Evolutionary conservation across 1,140 invertebrate genomes (phyloP).

Genomic region (Cyclina sinensis): DNA sequence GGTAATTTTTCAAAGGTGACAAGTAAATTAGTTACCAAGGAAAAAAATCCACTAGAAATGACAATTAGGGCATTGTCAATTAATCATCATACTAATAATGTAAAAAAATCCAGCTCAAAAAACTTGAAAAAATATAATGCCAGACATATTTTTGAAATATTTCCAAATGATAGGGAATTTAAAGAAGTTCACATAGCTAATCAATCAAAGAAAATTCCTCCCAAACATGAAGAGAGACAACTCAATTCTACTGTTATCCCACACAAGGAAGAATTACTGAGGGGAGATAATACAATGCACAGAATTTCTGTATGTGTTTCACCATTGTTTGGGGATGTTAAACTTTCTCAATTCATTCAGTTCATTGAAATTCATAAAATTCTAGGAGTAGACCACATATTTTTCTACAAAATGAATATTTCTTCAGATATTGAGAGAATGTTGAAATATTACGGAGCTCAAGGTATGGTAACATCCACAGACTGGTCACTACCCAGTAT

Average conservation of each 20-base stretch:
- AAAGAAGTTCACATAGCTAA: neutral
- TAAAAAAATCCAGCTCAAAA: neutral
- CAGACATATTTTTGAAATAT: neutral
- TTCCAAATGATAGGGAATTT: neutral
- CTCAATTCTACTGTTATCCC: neutral
- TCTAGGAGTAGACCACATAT: conserved; percentile 81
- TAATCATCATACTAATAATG: neutral
- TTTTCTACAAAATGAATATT: conserved; percentile 80
- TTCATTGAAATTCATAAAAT: conserved; percentile 84
- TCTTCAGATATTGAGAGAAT: conserved; percentile 74
- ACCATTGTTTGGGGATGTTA: conserved; percentile 84
- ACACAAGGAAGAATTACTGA: conserved; percentile 3
- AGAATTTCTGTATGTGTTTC: conserved; percentile 89
- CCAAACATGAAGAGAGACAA: neutral
- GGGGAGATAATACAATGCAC: neutral
- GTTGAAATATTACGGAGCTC: conserved; percentile 76
- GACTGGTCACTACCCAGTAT: conserved; percentile 79
- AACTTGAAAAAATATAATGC: neutral
- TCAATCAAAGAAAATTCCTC: neutral
- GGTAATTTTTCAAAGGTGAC: conserved; percentile 34
- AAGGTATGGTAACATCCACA: conserved; percentile 73
- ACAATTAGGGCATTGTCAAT: neutral
- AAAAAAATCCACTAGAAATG: neutral
- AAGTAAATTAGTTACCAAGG: conserved; percentile 1
- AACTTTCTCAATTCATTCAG: conserved; percentile 79